A percentile compares a stretch with the other conserved stretches of the same genome.
Conservation (phyloP, 53 echinoderm and acorn worm species). For the Zoroaster sp. region DNA sequence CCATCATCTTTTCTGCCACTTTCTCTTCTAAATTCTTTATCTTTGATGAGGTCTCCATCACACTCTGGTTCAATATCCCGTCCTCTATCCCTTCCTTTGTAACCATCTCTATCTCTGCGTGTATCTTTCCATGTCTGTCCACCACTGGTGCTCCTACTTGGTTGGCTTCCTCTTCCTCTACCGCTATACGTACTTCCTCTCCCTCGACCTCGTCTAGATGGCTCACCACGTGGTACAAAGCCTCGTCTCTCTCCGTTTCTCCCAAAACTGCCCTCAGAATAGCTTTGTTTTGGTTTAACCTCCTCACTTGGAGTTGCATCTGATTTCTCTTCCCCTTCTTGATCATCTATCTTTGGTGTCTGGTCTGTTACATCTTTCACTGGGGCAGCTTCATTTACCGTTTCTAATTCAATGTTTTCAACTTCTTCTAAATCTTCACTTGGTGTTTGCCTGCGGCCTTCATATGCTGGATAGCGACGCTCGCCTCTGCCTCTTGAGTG, state of each 20-base stretch:
- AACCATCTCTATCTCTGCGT: conserved; percentile 4
- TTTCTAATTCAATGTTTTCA: conserved; percentile 45
- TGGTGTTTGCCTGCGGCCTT: conserved; percentile 15
- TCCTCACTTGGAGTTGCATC: conserved; percentile 26
- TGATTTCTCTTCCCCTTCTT: conserved; percentile 7
- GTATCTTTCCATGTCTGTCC: conserved; percentile 12
- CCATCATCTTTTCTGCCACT: not conserved
- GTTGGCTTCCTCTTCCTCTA: conserved; percentile 62
- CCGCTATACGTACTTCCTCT: conserved; percentile 55
- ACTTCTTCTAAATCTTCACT: conserved; percentile 65
- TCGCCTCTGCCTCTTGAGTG: conserved; percentile 76
- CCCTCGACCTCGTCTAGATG: conserved; percentile 84
- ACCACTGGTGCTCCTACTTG: conserved; percentile 25
- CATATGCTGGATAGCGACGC: conserved; percentile 50
- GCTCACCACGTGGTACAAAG: conserved; percentile 73
- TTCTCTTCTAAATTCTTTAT: conserved; percentile 22
- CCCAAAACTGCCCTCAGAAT: conserved; percentile 53
- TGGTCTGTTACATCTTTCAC: conserved; percentile 20
- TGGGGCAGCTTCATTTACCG: conserved; percentile 47
- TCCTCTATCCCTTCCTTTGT: conserved; percentile 20
- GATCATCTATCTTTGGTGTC: not conserved
- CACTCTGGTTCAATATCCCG: conserved; percentile 40
- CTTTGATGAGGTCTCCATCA: conserved; percentile 26
- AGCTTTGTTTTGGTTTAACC: conserved; percentile 9
- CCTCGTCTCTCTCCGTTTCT: conserved; percentile 59